Base-by-base conservation (phyloP, 2,888 invertebrate genomes). In the Yponomeuta malinellus region DNA sequence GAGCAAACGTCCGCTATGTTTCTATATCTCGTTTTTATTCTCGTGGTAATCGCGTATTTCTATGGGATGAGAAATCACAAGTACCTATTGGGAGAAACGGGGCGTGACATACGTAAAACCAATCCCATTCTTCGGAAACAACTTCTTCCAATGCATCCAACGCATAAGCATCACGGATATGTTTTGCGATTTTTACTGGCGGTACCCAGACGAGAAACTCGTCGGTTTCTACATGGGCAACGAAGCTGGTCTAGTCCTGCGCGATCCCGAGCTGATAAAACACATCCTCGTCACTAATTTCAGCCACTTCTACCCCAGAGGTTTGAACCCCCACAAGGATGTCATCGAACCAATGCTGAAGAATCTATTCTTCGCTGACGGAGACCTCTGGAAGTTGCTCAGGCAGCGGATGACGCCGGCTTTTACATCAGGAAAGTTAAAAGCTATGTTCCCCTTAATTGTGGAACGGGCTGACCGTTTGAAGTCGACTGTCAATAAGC, bases 331-430 rank as follows among this genome's bases (percentile, higher is more conserved):
- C 1, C 74, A 80, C 66, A 78, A 80, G 68, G 78, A 76, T 0
- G 79, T 79, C 2, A 78, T 86, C 6, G 86, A 88, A 69, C 85
- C 86, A 2, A 73, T 88, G 73, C 70, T 85, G 72, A 79, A 79
- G 1, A 88, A 86, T 73, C 70, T 88, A 68, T 87, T 88, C 71
- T 83, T 85, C 69, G 84, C 84, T 23, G 87, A 86, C 71, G 87
- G 87, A 0, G 87, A 87, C 73, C 70, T 83, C 66, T 88, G 89
- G 89, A 80, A 82, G 68, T 74, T 87, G 74, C 75, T 88, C 72
- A 80, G 89, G 10, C 84, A 86, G 76, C 81, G 86, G 70, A 82
- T 89, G 78, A 87, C 88, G 43, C 84, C 87, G 2, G 84, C 87
- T 2, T 88, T 88, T 75, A 83, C 85, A 9, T 83, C 82, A 69